Evolutionary conservation across 1,140 invertebrate genomes (phyloP).

Genomic region (Dendrolimus punctatus): DNA sequence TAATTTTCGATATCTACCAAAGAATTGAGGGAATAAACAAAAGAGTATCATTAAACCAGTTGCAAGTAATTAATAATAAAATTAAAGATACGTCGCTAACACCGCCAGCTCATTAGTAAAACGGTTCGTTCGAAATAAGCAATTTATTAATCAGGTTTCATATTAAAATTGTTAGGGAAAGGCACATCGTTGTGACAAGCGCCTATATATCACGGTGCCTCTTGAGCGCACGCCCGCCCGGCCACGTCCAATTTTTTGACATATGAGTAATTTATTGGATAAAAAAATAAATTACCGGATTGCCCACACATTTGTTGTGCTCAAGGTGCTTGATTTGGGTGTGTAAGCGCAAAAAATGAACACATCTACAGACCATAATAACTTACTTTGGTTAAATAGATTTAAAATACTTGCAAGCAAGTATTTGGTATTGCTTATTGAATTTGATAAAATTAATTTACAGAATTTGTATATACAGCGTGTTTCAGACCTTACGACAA

Average conservation of each 20-base stretch:
- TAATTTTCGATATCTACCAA: too few species aligned
- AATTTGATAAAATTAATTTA: too few species aligned
- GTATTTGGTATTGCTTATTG: too few species aligned
- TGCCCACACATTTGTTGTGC: constrained; percentile 62
- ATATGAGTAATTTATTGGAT: constrained; percentile 68
- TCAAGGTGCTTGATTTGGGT: constrained; percentile 65
- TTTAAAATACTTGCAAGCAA: too few species aligned
- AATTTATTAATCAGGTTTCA: constrained; percentile 51
- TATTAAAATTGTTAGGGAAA: constrained; percentile 58
- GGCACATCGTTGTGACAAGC: constrained; percentile 55
- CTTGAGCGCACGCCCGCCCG: constrained; percentile 19
- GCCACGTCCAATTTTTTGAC: constrained; percentile 60
- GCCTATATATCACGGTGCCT: constrained; percentile 62
- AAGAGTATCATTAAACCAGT: too few species aligned
- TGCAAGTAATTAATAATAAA: too few species aligned
- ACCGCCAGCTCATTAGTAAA: constrained; percentile 33
- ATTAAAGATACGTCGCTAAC: neutral
- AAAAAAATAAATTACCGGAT: constrained; percentile 69
- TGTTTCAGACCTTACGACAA: too few species aligned
- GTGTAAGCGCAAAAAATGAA: constrained; percentile 60
- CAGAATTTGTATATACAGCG: too few species aligned
- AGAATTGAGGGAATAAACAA: too few species aligned
- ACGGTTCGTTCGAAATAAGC: constrained; percentile 35
- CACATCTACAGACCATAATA: constrained; percentile 40
- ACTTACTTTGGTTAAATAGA: constrained; percentile 7